A percentile compares a stretch with the other conserved stretches of the same genome.
Evolutionary conservation across 1,140 invertebrate species (phyloP).

Genomic region (Papilio aristodemus): DNA sequence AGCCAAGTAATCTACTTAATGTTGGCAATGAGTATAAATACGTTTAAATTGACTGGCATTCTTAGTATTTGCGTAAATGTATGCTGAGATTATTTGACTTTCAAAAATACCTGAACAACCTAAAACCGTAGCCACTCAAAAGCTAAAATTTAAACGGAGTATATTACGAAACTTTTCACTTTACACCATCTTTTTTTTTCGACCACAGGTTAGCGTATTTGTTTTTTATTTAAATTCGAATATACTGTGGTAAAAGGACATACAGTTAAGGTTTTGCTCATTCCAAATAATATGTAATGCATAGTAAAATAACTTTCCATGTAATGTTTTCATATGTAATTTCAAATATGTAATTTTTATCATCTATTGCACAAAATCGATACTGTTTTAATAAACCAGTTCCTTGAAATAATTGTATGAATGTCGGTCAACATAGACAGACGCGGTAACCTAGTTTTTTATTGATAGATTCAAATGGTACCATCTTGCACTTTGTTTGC

Average conservation of each 20-base stretch:
- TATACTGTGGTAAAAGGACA: too few species aligned
- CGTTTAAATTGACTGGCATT: background rate
- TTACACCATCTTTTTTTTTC: background rate
- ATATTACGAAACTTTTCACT: background rate
- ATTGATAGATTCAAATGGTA: background rate
- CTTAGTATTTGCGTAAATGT: background rate
- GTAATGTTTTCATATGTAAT: too few species aligned
- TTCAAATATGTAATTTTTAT: too few species aligned
- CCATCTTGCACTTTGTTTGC: background rate
- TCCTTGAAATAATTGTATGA: background rate
- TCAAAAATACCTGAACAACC: background rate
- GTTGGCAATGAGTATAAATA: background rate
- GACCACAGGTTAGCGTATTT: background rate
- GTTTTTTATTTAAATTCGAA: background rate
- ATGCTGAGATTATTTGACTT: slow-evolving; percentile 1
- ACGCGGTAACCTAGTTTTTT: background rate
- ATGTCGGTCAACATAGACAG: background rate
- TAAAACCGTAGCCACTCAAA: background rate
- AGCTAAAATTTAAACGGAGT: background rate
- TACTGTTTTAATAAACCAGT: background rate
- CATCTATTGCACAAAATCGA: background rate
- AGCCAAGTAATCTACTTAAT: too few species aligned
- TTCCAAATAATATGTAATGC: too few species aligned
- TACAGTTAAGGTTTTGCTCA: too few species aligned
- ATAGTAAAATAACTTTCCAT: too few species aligned